Base-by-base conservation (phyloP, 2,113 vertebrate species). In the Heptranchias perlo region DNA sequence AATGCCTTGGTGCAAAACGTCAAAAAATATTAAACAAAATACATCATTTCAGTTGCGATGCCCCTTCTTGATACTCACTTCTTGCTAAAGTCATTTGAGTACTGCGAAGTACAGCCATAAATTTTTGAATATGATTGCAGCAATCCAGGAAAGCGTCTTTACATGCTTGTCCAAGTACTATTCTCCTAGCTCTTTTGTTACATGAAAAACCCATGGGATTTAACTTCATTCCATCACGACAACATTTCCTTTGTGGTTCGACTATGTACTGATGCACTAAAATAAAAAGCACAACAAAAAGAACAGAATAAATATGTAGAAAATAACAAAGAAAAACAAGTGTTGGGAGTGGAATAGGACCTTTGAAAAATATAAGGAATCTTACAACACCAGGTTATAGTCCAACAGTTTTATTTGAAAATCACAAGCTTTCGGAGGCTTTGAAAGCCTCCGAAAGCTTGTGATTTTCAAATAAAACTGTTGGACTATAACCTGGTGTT, bases 121-220 rank as follows among this genome's bases (percentile, higher is more conserved):
- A 67, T 5, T 49, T 0, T 28, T 18, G 23, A 3, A 67, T 0
- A 14, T 28, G 21, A 2, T 69, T 25, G 13, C 93, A 95, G 31
- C 93, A 95, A 10, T 94, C 62, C 4, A 47, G 8, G 62, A 94
- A 94, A 23, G 62, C 93, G 2, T 47, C 3, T 28, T 25, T 6
- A 67, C 93, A 94, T 11, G 11, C 23, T 4, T 47, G 0, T 0
- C 16, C 8, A 2, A 0, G 0, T 5, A 0, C 0, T 28, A 94
- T 49, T 5, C 8, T 2, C 8, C 8, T 67, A 3, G 62, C 21
- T 13, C 93, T 67, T 4, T 16, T 11, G 0, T 0, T 31, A 47
- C 93, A 95, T 13, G 39, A 67, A n/a, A 31, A 69, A 8, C 21
- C 23, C 39, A 95, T 95, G 18, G 23, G 21, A 44, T 49, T 95